Percentiles rank a stretch among this genome's conserved stretches.
Evolutionary conservation across 2,113 vertebrate species (phyloP).

Genomic region (Hemicordylus capensis): DNA sequence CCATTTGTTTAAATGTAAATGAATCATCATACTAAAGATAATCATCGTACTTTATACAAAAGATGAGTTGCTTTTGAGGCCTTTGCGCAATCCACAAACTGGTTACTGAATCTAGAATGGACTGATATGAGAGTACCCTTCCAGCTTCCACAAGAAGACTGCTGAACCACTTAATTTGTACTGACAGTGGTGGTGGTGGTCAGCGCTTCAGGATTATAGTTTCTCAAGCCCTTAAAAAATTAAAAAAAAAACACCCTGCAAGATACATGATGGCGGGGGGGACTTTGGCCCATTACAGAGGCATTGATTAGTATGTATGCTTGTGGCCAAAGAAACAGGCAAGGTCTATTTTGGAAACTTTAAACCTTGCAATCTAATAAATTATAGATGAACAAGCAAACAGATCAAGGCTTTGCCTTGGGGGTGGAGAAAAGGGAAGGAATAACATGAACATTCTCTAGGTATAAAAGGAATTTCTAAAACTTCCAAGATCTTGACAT

Average conservation of each 20-base stretch:
- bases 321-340: neutral
- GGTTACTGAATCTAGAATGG: rapidly evolving
- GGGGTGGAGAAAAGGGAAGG: neutral
- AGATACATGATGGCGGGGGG: neutral
- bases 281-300: neutral
- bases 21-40: too few species aligned
- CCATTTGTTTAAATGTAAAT: too few species aligned
- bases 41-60: rapidly evolving
- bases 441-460: neutral
- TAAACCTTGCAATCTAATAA: neutral
- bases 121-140: constrained; percentile 9
- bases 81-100: neutral
- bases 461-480: neutral
- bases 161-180: neutral
- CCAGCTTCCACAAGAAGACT: rapidly evolving
- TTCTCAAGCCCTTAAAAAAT: neutral
- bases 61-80: constrained; percentile 5
- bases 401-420: neutral
- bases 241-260: neutral
- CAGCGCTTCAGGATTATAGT: neutral
- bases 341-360: neutral
- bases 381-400: neutral
- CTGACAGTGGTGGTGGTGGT: rapidly evolving
- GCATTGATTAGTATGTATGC: neutral
- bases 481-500: neutral